These are phyloP conservation scores for Crocuta crocuta DNA, from an alignment of 2,113 vertebrate genomes.

Conservation along the genomic window DNA sequence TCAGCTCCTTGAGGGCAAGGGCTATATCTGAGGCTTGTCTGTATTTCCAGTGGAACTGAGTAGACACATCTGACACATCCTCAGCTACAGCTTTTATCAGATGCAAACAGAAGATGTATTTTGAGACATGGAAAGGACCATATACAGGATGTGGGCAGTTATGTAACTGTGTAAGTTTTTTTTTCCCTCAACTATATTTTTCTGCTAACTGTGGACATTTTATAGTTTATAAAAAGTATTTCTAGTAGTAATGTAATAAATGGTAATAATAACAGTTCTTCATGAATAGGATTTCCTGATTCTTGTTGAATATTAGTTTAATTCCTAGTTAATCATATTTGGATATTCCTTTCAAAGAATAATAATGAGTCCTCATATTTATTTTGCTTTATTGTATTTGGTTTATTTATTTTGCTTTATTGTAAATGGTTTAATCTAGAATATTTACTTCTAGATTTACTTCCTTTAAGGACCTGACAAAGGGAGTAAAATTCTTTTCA, in stretches of 20 bases:
- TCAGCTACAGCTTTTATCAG: neutral
- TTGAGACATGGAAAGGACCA: neutral
- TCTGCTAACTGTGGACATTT: neutral
- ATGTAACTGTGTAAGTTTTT: neutral
- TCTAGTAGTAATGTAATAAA: slow-evolving; percentile 8
- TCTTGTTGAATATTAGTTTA: neutral
- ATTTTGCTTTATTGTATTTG: neutral
- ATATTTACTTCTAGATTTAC: neutral
- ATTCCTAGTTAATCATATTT: neutral
- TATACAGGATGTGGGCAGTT: neutral
- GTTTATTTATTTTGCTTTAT: slow-evolving; percentile 15
- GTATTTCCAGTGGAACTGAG: neutral
- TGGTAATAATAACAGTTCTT: neutral
- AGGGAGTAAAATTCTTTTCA: slow-evolving; percentile 24
- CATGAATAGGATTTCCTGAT: neutral
- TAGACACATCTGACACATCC: neutral
- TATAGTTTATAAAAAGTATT: slow-evolving; percentile 7
- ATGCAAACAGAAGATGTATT: neutral
- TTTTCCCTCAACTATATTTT: neutral
- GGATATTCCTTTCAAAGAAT: neutral
- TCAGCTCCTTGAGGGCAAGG: neutral
- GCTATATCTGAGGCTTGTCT: neutral
- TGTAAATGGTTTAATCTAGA: neutral
- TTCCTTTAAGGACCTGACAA: neutral
- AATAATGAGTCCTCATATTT: neutral